phyloP scores from a whole-genome alignment of 2,113 vertebrate species.

The Archilochus colubris region DNA sequence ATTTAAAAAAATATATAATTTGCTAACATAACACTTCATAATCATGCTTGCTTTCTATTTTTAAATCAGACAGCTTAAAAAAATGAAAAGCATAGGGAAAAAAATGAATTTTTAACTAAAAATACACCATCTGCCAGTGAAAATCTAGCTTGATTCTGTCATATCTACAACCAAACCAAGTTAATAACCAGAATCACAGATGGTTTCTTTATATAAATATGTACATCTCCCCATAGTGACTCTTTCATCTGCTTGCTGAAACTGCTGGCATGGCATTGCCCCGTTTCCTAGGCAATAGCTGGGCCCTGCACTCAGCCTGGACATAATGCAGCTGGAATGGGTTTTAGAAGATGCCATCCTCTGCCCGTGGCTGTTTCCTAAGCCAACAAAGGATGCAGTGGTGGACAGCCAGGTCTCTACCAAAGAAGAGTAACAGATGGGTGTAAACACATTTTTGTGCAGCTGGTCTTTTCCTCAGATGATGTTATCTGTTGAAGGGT shows the following conservation, averaged over 20 bases:
- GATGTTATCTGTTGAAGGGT: neutral
- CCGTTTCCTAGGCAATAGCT: neutral
- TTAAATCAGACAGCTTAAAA: constrained; percentile 3
- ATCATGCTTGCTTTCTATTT: neutral
- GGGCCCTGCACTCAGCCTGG: neutral
- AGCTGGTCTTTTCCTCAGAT: neutral
- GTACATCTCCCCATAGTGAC: neutral
- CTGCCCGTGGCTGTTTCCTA: neutral
- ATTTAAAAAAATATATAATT: neutral
- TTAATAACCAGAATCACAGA: constrained; percentile 55
- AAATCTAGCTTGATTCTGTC: constrained; percentile 28
- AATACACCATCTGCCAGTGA: constrained; percentile 36
- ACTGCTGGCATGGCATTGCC: neutral
- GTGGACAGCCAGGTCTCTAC: neutral
- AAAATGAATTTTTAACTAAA: neutral
- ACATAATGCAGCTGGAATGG: neutral
- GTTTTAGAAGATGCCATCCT: neutral
- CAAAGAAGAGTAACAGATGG: neutral
- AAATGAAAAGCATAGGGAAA: neutral
- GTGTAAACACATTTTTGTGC: neutral
- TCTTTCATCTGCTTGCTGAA: constrained; percentile 14
- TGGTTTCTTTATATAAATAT: constrained; percentile 48
- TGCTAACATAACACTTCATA: neutral
- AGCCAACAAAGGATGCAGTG: neutral
- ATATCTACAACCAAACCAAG: constrained; percentile 8